phyloP scores from a whole-genome alignment of 2,797 vertebrate species.

The Hipposideros larvatus region DNA sequence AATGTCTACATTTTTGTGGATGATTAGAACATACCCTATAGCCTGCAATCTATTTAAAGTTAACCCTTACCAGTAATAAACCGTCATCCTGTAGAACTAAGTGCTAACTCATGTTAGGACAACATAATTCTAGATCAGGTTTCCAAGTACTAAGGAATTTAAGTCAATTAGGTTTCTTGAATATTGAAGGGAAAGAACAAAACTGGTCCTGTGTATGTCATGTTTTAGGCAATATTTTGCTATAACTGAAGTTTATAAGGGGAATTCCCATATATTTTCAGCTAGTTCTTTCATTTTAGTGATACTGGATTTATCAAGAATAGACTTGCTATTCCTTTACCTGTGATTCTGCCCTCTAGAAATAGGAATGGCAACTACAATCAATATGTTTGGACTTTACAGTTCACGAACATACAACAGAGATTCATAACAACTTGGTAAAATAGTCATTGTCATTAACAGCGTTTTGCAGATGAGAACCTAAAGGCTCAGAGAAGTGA shows the following conservation, averaged over 20 bases:
- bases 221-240: slow-evolving; percentile 4
- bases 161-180: background rate
- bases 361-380: background rate
- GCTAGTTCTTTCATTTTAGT: slow-evolving; percentile 12
- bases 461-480: background rate
- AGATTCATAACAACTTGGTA: background rate
- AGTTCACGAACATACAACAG: background rate
- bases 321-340: background rate
- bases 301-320: background rate
- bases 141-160: slow-evolving; percentile 5
- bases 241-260: background rate
- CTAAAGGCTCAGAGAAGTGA: background rate
- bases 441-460: background rate
- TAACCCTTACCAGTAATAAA: slow-evolving; percentile 68
- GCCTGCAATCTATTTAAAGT: slow-evolving; percentile 65
- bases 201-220: background rate
- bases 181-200: background rate
- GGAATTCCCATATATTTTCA: background rate
- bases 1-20: slow-evolving; percentile 51
- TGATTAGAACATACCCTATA: slow-evolving; percentile 62
- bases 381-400: background rate
- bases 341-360: background rate
- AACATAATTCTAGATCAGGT: slow-evolving; percentile 18
- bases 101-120: background rate
- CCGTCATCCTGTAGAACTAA: slow-evolving; percentile 8